These are phyloP conservation scores for Petrocephalus zakoni DNA, from an alignment of 2,113 vertebrate species.

Conservation along the genomic window DNA sequence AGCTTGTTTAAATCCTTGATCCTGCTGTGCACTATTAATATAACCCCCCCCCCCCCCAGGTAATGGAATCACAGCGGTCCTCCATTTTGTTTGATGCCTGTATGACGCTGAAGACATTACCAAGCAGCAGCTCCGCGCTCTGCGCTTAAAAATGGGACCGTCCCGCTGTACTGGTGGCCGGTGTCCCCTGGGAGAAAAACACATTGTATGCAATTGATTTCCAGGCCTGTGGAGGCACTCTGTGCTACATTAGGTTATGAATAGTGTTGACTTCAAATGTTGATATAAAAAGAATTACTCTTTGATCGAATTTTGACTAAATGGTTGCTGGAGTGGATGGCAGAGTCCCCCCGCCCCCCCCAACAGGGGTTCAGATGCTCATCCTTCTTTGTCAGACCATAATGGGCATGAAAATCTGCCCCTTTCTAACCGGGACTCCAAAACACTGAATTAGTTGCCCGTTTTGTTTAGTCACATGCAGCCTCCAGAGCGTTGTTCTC, in stretches of 20 bases:
- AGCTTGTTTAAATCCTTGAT: conserved; percentile 1
- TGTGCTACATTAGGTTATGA: not conserved
- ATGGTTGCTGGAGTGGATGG: not conserved
- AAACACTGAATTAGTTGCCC: not conserved
- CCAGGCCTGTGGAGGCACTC: not conserved
- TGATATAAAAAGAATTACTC: not conserved
- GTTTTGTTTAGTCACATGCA: not conserved
- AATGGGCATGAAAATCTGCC: not conserved
- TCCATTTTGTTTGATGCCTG: not conserved
- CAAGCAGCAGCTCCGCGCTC: not conserved
- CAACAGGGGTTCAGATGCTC: too few relatives aligned
- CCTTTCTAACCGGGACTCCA: not conserved
- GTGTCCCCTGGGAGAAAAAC: not conserved
- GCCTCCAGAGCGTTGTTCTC: not conserved
- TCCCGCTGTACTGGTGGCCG: not conserved
- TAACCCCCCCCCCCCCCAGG: not conserved
- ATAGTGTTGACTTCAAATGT: conserved; percentile 12
- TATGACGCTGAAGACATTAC: not conserved
- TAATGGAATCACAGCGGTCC: not conserved
- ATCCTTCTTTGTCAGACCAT: conserved; percentile 2
- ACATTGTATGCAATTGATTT: conserved; percentile 8
- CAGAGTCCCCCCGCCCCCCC: not conserved
- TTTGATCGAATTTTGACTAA: conserved; percentile 14
- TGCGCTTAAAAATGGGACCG: not conserved
- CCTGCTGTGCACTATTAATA: not conserved